Conservation (phyloP, 2,797 vertebrate species). For the Hoplostethus atlanticus region DNA sequence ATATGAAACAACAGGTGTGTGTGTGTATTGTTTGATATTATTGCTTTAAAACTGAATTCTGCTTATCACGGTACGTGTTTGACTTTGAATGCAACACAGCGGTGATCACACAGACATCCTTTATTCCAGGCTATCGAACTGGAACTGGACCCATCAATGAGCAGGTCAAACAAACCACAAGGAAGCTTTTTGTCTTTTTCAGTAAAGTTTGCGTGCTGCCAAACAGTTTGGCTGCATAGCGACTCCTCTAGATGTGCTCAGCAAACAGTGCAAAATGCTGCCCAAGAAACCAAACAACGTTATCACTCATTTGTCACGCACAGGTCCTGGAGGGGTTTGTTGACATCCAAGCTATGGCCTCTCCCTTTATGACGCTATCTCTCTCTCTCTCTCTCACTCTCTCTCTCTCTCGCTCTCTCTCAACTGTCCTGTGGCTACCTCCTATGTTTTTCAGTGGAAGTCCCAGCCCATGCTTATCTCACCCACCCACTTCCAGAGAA, state of each 20-base stretch:
- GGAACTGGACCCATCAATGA: neutral
- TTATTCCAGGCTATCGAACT: neutral
- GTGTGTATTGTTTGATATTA: no score
- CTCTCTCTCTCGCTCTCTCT: neutral
- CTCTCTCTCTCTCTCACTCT: neutral
- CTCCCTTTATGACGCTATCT: neutral
- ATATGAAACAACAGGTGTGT: no score
- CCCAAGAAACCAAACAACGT: slow-evolving; percentile 29
- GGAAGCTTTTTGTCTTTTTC: neutral
- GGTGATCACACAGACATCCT: neutral
- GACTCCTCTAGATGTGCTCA: slow-evolving; percentile 37
- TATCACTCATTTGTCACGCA: neutral
- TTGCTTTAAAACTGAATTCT: no score
- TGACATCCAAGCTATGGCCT: neutral
- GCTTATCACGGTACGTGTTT: neutral
- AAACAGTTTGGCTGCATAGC: slow-evolving; percentile 9
- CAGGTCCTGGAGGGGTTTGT: slow-evolving; percentile 16
- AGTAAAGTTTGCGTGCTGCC: neutral
- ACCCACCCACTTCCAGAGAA: slow-evolving; percentile 65
- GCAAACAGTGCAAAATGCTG: slow-evolving; percentile 41
- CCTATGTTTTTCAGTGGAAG: slow-evolving; percentile 63
- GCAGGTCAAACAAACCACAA: neutral
- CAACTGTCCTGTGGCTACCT: slow-evolving; percentile 3
- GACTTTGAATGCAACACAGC: neutral
- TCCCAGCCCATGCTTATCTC: slow-evolving; percentile 68